Evolutionary conservation across 30 jellyfish, hydroid and myxozoan genomes (phyloP).

Genomic region (Nemopilema nomurai): DNA sequence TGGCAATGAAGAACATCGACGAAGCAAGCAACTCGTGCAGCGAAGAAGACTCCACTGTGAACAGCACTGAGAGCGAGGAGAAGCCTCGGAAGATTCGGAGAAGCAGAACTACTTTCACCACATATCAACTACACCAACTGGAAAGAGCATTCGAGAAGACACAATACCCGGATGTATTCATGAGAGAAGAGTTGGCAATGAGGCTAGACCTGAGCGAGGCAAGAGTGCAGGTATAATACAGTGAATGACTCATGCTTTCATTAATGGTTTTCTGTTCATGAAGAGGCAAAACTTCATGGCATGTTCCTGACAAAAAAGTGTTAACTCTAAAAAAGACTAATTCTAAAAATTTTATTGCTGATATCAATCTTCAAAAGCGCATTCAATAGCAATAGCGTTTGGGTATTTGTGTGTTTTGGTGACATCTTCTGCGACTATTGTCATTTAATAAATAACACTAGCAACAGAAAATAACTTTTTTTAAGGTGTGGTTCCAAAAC

Average conservation of each 20-base stretch:
- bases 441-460: not conserved
- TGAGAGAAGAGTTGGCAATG: conserved; percentile 92
- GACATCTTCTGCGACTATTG: no score
- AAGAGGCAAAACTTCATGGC: no score
- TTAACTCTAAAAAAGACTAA: no score
- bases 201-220: conserved; percentile 97
- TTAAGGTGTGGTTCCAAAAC: conserved; percentile 82
- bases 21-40: conserved; percentile 65
- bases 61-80: conserved; percentile 59
- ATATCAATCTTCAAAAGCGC: no score
- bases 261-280: not conserved
- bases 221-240: conserved; percentile 83
- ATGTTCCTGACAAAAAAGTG: no score
- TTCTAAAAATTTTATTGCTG: no score
- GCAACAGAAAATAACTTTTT: not conserved
- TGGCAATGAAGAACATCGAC: not conserved
- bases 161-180: conserved; percentile 96
- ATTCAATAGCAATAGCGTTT: no score
- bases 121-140: conserved; percentile 95
- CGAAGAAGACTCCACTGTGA: conserved; percentile 41
- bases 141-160: conserved; percentile 97
- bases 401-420: no score
- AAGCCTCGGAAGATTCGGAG: conserved; percentile 86
- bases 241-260: not conserved
- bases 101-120: conserved; percentile 94